phyloP scores from a whole-genome alignment of 2,797 vertebrate genomes.

The Peromyscus aztecus region DNA sequence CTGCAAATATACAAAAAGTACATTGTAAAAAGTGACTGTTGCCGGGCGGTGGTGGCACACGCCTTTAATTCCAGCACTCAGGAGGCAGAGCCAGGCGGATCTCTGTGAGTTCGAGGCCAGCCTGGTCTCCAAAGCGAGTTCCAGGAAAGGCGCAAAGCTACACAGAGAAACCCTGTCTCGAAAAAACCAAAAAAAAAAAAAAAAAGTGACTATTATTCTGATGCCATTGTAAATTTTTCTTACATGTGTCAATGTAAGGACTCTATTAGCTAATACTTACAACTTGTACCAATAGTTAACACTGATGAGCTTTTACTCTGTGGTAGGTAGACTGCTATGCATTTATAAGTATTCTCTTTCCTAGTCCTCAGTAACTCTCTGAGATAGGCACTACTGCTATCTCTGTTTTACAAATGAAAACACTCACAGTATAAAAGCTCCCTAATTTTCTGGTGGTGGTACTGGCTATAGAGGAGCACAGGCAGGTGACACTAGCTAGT shows the following conservation, averaged over 20 bases:
- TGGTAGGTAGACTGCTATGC: neutral
- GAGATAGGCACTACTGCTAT: neutral
- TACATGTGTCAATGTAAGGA: neutral
- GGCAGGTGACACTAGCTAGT: neutral
- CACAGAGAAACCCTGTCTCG: no score
- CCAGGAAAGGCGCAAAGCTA: no score
- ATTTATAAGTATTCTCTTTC: slow-evolving; percentile 4
- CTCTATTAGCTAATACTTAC: slow-evolving; percentile 2
- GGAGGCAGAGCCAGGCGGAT: no score
- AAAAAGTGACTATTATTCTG: slow-evolving; percentile 34
- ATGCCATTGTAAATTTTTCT: slow-evolving; percentile 1
- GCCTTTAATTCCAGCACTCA: no score
- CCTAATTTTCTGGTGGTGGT: neutral
- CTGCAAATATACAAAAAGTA: neutral
- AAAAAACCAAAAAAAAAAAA: no score
- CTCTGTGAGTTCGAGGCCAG: no score
- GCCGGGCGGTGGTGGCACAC: no score
- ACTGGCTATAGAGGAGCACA: neutral
- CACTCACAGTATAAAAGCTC: neutral
- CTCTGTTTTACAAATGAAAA: slow-evolving; percentile 22
- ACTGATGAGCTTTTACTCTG: neutral
- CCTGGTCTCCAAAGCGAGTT: no score
- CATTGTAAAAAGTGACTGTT: slow-evolving; percentile 46
- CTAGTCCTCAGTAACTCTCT: neutral
- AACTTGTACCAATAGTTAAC: neutral